These are phyloP conservation scores for Calameuta pallipes DNA, from an alignment of 2,888 invertebrate species.

Conservation along the genomic window DNA sequence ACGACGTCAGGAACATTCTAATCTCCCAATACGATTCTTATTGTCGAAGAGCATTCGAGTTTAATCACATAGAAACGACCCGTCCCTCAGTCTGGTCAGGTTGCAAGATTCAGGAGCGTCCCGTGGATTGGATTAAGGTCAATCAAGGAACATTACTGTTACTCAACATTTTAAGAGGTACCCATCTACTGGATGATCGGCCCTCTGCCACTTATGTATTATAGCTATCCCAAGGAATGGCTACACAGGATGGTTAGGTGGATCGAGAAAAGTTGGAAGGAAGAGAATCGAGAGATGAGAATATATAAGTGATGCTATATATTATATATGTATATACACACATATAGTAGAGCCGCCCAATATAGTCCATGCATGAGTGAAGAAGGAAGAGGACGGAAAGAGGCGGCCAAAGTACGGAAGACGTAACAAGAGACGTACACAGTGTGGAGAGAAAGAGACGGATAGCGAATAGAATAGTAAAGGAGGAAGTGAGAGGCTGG, in stretches of 20 bases:
- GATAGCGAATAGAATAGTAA: neutral
- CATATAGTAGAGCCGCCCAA: neutral
- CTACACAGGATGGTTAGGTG: neutral
- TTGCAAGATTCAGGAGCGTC: neutral
- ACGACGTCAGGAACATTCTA: neutral
- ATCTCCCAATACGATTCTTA: neutral
- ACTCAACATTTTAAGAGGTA: neutral
- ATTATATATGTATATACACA: neutral
- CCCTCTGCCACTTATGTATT: neutral
- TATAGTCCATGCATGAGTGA: neutral
- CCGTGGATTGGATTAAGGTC: neutral
- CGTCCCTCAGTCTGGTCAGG: neutral
- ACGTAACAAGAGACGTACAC: neutral
- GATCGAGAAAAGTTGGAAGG: neutral
- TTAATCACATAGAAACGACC: neutral
- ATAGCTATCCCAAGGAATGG: neutral
- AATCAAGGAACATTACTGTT: neutral
- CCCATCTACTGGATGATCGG: neutral
- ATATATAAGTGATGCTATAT: neutral
- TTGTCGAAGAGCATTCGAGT: neutral
- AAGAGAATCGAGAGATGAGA: neutral
- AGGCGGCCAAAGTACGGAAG: neutral
- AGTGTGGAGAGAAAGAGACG: neutral
- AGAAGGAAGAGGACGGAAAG: neutral
- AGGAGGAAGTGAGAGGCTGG: neutral